These are phyloP conservation scores for Camelus dromedarius DNA, from an alignment of 2,113 vertebrate species.

Conservation along the genomic window DNA sequence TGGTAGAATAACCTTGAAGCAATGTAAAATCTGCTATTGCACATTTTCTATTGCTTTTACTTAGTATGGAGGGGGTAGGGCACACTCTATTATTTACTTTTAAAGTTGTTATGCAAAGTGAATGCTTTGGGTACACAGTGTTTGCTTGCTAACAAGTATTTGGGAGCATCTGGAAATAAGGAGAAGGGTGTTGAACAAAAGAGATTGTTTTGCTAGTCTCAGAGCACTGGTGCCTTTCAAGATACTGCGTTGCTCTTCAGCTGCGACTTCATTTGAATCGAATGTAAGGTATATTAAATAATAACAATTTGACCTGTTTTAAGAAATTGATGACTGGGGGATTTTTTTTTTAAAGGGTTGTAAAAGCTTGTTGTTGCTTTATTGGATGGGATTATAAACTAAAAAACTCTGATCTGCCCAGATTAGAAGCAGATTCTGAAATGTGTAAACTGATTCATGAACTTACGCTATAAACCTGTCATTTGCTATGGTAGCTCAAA, in stretches of 20 bases:
- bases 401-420: background rate
- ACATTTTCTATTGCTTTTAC: constrained; percentile 46
- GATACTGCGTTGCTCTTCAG: constrained; percentile 48
- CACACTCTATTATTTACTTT: constrained; percentile 29
- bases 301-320: constrained; percentile 34
- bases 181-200: constrained; percentile 17
- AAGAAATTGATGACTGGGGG: background rate
- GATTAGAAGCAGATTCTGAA: constrained; percentile 51
- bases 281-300: constrained; percentile 60
- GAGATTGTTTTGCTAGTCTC: constrained; percentile 18
- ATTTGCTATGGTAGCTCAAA: constrained; percentile 17
- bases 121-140: constrained; percentile 52
- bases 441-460: constrained; percentile 38
- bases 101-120: constrained; percentile 37
- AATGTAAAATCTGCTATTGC: constrained; percentile 17
- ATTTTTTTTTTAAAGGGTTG: background rate
- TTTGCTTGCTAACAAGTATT: constrained; percentile 39
- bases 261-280: background rate
- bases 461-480: constrained; percentile 12
- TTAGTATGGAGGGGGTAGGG: background rate
- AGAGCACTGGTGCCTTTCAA: constrained; percentile 7
- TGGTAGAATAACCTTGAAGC: constrained; percentile 12
- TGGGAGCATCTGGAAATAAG: constrained; percentile 31
- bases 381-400: constrained; percentile 25
- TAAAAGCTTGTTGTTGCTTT: constrained; percentile 5